Conservation (phyloP, 2,113 vertebrate genomes). For the Myotis davidii region DNA sequence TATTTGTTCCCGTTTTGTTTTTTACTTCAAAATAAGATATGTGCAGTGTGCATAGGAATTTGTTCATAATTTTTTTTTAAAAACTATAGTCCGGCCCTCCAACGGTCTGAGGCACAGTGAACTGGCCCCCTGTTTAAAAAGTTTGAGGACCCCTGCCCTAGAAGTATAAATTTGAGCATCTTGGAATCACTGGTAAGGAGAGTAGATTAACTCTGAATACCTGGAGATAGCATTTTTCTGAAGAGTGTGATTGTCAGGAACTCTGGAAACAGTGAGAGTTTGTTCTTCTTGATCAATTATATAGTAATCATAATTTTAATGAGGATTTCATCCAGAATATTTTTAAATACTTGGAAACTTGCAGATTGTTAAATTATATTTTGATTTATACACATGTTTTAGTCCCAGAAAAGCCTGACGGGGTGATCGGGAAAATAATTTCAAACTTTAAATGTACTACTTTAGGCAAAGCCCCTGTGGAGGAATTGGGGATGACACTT, state of each 20-base stretch:
- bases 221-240: neutral
- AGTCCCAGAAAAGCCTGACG: neutral
- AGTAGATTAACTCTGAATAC: neutral
- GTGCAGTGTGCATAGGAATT: too few relatives aligned
- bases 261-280: neutral
- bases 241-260: neutral
- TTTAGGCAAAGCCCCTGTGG: neutral
- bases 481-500: neutral
- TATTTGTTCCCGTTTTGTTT: too few relatives aligned
- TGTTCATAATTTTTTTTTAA: too few relatives aligned
- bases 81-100: too few relatives aligned
- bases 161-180: neutral
- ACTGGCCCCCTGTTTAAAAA: too few relatives aligned
- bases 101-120: too few relatives aligned
- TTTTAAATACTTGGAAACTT: neutral
- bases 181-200: neutral
- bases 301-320: neutral
- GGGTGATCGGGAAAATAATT: neutral
- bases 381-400: slow-evolving; percentile 24
- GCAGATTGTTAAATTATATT: neutral
- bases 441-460: neutral
- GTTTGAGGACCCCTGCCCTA: too few relatives aligned
- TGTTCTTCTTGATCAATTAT: neutral
- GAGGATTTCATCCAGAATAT: neutral
- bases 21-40: too few relatives aligned